Percentiles rank a stretch among this genome's conserved stretches.
Conservation (phyloP, 2,113 vertebrate genomes). For the Artemisiospiza belli region DNA sequence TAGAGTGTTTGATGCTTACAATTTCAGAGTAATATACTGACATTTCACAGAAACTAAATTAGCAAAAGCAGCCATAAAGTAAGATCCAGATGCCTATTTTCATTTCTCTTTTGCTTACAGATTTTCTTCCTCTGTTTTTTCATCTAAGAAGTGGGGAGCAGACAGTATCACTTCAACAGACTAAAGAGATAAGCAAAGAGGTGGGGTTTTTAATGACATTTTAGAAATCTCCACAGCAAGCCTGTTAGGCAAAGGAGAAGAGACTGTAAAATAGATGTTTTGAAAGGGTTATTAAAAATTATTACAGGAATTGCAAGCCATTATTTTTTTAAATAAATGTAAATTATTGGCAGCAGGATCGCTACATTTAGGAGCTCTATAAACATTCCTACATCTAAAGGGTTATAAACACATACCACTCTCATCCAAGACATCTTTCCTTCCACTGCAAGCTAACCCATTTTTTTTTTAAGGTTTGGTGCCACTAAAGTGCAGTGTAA, state of each 20-base stretch:
- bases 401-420: neutral
- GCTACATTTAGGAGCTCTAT: neutral
- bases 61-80: neutral
- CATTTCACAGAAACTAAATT: neutral
- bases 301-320: neutral
- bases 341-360: neutral
- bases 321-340: neutral
- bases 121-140: neutral
- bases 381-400: neutral
- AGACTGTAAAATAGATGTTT: neutral
- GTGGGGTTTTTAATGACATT: fast-evolving
- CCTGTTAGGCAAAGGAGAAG: neutral
- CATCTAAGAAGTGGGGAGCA: neutral
- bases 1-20: neutral
- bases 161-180: neutral
- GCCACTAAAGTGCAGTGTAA: neutral
- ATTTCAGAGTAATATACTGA: neutral
- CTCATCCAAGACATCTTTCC: neutral
- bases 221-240: neutral
- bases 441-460: neutral
- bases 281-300: neutral
- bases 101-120: neutral
- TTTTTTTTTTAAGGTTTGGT: neutral
- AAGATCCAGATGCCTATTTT: neutral
- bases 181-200: neutral